Evolutionary conservation across 2,888 invertebrate genomes (phyloP), one percentile per base, ranked within the genome.

Genomic region (Omphaloscelis lunosa): DNA sequence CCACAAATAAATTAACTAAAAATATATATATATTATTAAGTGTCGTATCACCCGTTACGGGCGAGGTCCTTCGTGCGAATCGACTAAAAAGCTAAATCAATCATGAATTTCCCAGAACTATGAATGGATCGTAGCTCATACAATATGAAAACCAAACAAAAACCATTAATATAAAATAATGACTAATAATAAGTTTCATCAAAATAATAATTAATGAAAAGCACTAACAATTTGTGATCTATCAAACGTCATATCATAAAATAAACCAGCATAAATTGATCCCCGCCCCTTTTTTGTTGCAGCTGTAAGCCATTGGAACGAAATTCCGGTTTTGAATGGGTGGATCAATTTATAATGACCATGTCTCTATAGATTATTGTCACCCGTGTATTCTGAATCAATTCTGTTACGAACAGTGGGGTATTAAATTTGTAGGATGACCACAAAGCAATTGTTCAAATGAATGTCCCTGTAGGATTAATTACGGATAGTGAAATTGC

Each of bases 301-400:
- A 65, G 56, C 53, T 79, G 70, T 82, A 83, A 80, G 86, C 61
- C 15, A 79, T 71, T 80, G 62, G n/a, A n/a, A 76, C 79, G 39
- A 63, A 65, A 74, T 75, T 63, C 69, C 75, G 75, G 79, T 69
- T 75, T 41, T 75, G 75, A 86, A 84, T 82, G 73, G 80, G 59
- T 66, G 68, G 86, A 66, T 86, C 88, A 83, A 84, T 83, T 81
- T 89, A 89, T 84, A 81, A 80, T 89, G 85, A 89, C 56, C 75
- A 72, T 80, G 77, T 86, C 85, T 72, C 61, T 79, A 71, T 85
- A 82, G 74, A 71, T 75, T 88, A 87, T 87, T 89, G 90, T 90
- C 90, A 89, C 82, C 87, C 85, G 80, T 77, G 84, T 84, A 86
- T 86, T 86, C 78, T 83, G 77, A 86, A 89, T 89, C 83, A 82